phyloP scores from a whole-genome alignment of 2,113 vertebrate genomes.

The Agapornis roseicollis region DNA sequence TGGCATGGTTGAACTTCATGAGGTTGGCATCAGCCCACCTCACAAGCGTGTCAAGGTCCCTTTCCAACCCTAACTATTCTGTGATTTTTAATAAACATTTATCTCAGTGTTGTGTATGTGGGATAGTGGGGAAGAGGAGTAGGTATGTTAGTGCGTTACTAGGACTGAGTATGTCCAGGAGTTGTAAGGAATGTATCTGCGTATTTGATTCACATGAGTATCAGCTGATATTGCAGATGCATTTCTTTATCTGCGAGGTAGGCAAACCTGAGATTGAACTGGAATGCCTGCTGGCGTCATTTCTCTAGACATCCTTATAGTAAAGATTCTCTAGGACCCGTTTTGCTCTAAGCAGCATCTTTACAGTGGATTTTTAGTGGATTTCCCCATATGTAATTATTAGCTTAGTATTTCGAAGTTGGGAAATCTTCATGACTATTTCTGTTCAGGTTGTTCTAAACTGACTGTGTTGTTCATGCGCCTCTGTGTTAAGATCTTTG shows the following conservation, averaged over 20 bases:
- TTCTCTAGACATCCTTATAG: neutral
- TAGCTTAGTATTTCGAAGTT: neutral
- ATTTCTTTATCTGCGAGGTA: neutral
- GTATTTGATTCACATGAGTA: neutral
- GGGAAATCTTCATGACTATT: neutral
- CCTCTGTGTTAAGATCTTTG: neutral
- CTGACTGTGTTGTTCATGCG: neutral
- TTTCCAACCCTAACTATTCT: neutral
- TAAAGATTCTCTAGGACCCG: neutral
- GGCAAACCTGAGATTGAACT: neutral
- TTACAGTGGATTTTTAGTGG: neutral
- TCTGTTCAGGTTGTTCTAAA: neutral
- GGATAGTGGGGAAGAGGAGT: neutral
- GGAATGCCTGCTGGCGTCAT: fast-evolving
- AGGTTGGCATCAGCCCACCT: too few relatives aligned
- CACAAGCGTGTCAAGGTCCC: too few relatives aligned
- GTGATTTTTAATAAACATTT: neutral
- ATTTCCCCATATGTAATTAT: neutral
- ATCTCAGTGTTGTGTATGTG: neutral
- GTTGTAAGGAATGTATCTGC: neutral
- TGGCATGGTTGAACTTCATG: too few relatives aligned
- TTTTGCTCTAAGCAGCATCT: neutral
- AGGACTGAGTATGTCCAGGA: neutral
- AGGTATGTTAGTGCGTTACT: neutral
- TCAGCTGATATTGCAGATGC: neutral